Evolutionary conservation across 2,797 vertebrate genomes (phyloP).

Genomic region (Linurgus olivaceus): DNA sequence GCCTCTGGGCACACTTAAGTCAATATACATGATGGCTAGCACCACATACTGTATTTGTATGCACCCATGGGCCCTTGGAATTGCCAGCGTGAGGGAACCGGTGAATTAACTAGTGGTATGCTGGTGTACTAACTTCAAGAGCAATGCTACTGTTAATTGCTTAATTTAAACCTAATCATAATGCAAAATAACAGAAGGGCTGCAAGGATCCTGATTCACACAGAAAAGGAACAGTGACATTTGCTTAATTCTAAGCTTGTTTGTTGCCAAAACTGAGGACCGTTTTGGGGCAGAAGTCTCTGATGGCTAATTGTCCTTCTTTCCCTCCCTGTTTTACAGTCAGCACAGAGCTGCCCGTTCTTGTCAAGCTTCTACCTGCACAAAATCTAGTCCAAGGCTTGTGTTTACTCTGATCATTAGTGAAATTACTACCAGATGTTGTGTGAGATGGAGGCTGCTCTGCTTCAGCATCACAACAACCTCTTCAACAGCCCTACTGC

Average conservation of each 20-base stretch:
- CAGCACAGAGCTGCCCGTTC: neutral
- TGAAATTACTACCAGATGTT: slow-evolving; percentile 66
- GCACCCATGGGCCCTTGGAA: slow-evolving; percentile 64
- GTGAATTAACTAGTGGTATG: slow-evolving; percentile 70
- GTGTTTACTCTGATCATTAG: slow-evolving; percentile 66
- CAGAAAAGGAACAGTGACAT: neutral
- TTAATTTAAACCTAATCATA: slow-evolving; percentile 67
- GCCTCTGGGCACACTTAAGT: slow-evolving; percentile 73
- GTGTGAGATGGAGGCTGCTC: slow-evolving; percentile 71
- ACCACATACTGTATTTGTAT: slow-evolving; percentile 46
- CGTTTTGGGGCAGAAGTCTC: neutral
- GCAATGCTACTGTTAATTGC: slow-evolving; percentile 66
- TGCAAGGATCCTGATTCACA: slow-evolving; percentile 2
- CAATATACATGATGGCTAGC: slow-evolving; percentile 33
- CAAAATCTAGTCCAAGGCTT: slow-evolving; percentile 59
- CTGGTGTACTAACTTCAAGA: slow-evolving; percentile 65
- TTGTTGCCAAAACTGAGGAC: neutral
- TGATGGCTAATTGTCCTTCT: neutral
- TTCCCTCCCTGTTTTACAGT: neutral
- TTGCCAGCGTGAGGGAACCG: slow-evolving; percentile 39
- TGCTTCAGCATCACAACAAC: slow-evolving; percentile 66
- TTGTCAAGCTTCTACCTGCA: slow-evolving; percentile 64
- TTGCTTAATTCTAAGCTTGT: neutral
- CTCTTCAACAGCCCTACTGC: slow-evolving; percentile 65
- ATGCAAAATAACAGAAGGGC: slow-evolving; percentile 46